These are phyloP conservation scores for Troides helena DNA, from an alignment of 2,888 invertebrate species.

Conservation along the genomic window DNA sequence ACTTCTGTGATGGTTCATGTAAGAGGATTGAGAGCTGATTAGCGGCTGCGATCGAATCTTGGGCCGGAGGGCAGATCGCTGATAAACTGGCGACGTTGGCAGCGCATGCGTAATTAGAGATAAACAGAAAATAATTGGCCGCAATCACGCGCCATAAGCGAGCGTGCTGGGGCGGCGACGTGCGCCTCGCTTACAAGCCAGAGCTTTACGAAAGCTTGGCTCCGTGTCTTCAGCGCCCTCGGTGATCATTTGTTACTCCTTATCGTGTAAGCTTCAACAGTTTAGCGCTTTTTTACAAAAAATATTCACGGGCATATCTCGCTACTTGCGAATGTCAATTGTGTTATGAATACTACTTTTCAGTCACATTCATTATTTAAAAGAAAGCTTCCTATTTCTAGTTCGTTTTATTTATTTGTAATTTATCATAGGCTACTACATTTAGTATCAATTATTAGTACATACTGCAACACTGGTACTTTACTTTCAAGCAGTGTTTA, in stretches of 20 bases:
- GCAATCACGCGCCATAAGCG: slow-evolving; percentile 71
- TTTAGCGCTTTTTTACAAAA: slow-evolving; percentile 19
- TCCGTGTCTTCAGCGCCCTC: slow-evolving; percentile 33
- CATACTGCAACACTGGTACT: too few species aligned
- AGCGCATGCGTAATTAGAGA: slow-evolving; percentile 80
- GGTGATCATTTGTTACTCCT: slow-evolving; percentile 21
- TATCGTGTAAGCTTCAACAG: slow-evolving; percentile 20
- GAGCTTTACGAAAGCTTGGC: slow-evolving; percentile 48
- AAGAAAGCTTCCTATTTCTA: too few species aligned
- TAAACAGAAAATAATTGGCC: slow-evolving; percentile 80
- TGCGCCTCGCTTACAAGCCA: slow-evolving; percentile 40
- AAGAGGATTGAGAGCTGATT: slow-evolving; percentile 72
- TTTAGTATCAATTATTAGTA: too few species aligned
- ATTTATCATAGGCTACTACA: too few species aligned
- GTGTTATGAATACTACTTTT: not conserved
- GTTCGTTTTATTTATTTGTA: too few species aligned
- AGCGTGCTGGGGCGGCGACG: slow-evolving; percentile 60
- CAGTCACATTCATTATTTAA: too few species aligned
- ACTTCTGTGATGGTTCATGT: slow-evolving; percentile 63
- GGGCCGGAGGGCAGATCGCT: slow-evolving; percentile 75
- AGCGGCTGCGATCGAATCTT: slow-evolving; percentile 70
- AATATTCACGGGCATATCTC: not conserved
- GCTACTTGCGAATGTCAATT: not conserved
- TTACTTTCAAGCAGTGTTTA: not conserved
- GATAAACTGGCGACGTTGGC: slow-evolving; percentile 74